phyloP scores from a whole-genome alignment of 1,140 invertebrate species.

The Periplaneta americana region DNA sequence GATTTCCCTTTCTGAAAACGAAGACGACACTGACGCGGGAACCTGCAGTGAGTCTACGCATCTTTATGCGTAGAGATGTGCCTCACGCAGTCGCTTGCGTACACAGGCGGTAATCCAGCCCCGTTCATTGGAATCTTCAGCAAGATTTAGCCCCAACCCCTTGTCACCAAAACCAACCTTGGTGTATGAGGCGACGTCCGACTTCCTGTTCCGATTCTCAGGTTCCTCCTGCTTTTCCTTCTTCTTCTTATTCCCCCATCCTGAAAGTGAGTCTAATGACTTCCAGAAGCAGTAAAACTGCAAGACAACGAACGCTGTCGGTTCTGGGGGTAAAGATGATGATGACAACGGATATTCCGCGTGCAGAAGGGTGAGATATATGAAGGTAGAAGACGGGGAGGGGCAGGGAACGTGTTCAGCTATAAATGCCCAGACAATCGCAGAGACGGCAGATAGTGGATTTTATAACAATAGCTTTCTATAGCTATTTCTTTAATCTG shows the following conservation, averaged over 20 bases:
- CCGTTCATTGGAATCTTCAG: background rate
- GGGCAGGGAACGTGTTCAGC: background rate
- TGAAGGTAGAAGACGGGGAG: background rate
- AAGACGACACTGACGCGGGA: too few relatives aligned
- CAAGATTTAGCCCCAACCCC: background rate
- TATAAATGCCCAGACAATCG: background rate
- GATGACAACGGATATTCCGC: too few relatives aligned
- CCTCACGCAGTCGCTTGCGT: too few relatives aligned
- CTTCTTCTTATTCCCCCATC: background rate
- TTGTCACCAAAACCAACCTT: background rate
- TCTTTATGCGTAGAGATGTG: too few relatives aligned
- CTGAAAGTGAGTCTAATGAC: background rate
- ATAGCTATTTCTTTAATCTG: background rate
- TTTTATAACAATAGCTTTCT: background rate
- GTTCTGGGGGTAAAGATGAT: background rate
- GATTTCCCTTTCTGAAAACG: too few relatives aligned
- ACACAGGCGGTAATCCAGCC: too few relatives aligned
- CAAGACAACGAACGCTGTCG: background rate
- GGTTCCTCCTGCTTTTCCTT: background rate
- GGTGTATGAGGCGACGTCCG: background rate
- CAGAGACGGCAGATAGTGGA: background rate
- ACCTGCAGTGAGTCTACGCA: too few relatives aligned
- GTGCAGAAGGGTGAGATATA: background rate
- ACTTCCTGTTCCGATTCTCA: background rate
- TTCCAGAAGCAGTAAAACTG: background rate